Evolutionary conservation across 2,113 vertebrate species (phyloP), one percentile per base, ranked within the genome.

Genomic region (Paramormyrops kingsleyae): DNA sequence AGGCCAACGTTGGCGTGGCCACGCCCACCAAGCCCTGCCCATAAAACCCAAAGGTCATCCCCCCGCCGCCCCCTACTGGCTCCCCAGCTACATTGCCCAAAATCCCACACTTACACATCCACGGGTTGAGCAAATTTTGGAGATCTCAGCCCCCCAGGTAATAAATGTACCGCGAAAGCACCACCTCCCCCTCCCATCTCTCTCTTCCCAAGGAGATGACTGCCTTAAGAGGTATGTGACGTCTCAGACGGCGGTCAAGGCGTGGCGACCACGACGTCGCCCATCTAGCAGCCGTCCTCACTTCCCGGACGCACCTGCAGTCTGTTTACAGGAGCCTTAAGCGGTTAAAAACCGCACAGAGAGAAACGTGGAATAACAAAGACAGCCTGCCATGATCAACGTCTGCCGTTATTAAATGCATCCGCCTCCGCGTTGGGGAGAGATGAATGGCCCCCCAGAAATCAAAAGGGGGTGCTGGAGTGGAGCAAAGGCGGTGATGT

Each of bases 381-480:
- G 39, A 9, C 39, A 3, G 21, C n/a, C 31, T 9, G 6, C 87
- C 7, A 44, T 46, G 7, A n/a, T 12, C 56, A 7, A 27, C 19
- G 35, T 66, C 44, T 66, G 56, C 59, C 31, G 1, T 88, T 46
- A 88, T 88, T 88, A 88, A 88, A 66, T 13, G 56, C 56, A 39
- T 88, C 87, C 87, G 35, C 87, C 42, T 44, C 39, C 47, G 15
- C 59, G 15, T 39, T 21, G 13, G 83, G 27, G 56, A 46, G 66
- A 83, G 39, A 85, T 44, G 10, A 62, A 89, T 89, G 39, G 53
- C 12, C 10, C 39, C 39, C 49, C 59, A 88, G 56, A 66, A 85
- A 89, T 84, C 21, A 59, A 52, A 90, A 88, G 87, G 87, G 91
- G 88, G 85, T 62, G 50, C 77, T 90, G 56, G 44, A 91, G 83